Evolutionary conservation across 2,113 vertebrate species (phyloP).

Genomic region (Coracopsis vasa): DNA sequence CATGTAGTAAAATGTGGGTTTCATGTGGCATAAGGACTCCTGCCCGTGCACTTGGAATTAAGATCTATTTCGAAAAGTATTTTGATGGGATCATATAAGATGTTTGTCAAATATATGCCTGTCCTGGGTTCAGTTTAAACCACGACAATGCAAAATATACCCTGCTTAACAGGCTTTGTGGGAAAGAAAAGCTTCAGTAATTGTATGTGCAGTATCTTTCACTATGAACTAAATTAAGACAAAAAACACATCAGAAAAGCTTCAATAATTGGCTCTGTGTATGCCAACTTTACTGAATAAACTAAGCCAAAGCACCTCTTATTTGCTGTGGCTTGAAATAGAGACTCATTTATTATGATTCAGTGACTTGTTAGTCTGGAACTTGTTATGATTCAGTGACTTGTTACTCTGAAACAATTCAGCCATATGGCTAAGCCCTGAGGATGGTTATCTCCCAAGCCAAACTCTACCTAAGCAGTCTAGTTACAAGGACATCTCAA

Average conservation of each 20-base stretch:
- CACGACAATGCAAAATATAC: background rate
- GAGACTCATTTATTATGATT: background rate
- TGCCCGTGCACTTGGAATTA: background rate
- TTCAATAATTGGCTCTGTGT: background rate
- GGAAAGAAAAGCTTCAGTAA: background rate
- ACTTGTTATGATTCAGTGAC: background rate
- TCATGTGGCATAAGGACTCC: background rate
- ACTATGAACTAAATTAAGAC: background rate
- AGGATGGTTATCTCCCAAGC: background rate
- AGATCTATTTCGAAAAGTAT: background rate
- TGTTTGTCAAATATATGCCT: background rate
- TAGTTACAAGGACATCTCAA: background rate
- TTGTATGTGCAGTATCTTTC: background rate
- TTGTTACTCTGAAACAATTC: background rate
- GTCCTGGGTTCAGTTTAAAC: background rate
- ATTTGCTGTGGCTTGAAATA: background rate
- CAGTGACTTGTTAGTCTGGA: background rate
- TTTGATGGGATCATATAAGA: background rate
- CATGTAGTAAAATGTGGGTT: background rate
- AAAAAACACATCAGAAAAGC: background rate
- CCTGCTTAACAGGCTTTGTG: background rate
- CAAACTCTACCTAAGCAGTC: background rate
- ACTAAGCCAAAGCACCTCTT: background rate
- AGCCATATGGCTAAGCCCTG: background rate
- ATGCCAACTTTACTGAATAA: background rate